Percentiles rank a stretch among this genome's conserved stretches.
Conservation (phyloP, 2,888 invertebrate genomes). For the Ceramica pisi region DNA sequence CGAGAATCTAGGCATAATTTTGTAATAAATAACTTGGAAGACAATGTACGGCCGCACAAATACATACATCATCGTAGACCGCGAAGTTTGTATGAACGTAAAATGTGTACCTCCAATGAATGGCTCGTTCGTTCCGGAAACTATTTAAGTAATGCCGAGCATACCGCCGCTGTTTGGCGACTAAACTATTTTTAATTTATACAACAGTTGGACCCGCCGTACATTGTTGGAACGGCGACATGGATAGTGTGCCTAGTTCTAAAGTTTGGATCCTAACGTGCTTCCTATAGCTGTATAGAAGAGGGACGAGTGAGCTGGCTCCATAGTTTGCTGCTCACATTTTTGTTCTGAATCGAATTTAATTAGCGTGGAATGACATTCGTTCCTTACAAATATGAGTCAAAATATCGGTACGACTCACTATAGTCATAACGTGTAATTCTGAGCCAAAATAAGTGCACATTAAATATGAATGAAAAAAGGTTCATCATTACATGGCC, state of each 20-base stretch:
- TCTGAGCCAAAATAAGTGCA: not conserved
- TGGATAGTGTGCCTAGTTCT: constrained; percentile 30
- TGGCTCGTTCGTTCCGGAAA: constrained; percentile 54
- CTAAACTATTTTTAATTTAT: constrained; percentile 66
- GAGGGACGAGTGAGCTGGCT: not conserved
- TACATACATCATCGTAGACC: constrained; percentile 27
- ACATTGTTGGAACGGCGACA: constrained; percentile 53
- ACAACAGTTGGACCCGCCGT: constrained; percentile 42
- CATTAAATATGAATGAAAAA: not conserved
- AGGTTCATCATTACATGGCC: not conserved
- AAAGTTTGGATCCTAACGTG: constrained; percentile 29
- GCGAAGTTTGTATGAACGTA: constrained; percentile 44
- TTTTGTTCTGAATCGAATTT: not conserved
- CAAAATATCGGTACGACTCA: not conserved
- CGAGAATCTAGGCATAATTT: constrained; percentile 34
- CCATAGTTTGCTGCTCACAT: not conserved
- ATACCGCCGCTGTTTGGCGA: constrained; percentile 44
- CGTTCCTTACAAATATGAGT: not conserved
- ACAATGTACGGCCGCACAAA: constrained; percentile 30
- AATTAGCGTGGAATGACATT: constrained; percentile 11
- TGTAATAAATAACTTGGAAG: constrained; percentile 44
- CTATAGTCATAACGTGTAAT: not conserved
- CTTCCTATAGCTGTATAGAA: not conserved
- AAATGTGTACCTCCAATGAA: constrained; percentile 48
- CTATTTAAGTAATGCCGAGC: constrained; percentile 54